A percentile compares a stretch with the other conserved stretches of the same genome.
Evolutionary conservation across 1,140 invertebrate species (phyloP).

Genomic region (Vanessa atalanta): DNA sequence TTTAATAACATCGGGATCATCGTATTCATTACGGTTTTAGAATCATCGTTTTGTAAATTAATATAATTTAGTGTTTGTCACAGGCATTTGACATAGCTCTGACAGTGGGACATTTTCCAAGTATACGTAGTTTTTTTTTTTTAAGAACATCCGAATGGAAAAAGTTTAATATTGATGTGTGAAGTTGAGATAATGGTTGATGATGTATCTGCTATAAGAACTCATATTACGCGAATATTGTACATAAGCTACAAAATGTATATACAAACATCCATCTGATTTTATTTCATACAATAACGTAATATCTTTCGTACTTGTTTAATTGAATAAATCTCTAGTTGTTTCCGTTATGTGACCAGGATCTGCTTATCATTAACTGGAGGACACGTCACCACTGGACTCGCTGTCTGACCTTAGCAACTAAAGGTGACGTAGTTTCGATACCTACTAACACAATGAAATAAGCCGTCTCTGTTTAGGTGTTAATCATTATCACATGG

Average conservation of each 20-base stretch:
- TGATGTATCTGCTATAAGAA: too few relatives aligned
- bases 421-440: constrained; percentile 4
- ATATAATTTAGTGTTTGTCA: not conserved
- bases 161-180: not conserved
- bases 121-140: not conserved
- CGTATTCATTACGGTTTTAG: constrained; percentile 45
- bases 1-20: constrained; percentile 47
- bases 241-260: too few relatives aligned
- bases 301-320: too few relatives aligned
- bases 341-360: not conserved
- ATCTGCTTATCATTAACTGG: not conserved
- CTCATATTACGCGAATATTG: too few relatives aligned
- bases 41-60: not conserved
- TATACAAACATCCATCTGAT: too few relatives aligned
- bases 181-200: not conserved
- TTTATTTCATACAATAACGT: too few relatives aligned
- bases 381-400: not conserved
- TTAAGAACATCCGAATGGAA: not conserved
- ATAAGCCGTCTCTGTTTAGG: not conserved
- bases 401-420: not conserved
- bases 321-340: not conserved
- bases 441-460: constrained; percentile 6
- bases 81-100: not conserved
- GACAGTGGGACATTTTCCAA: not conserved
- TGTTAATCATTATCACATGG: not conserved